A percentile compares a stretch with the other conserved stretches of the same genome.
Evolutionary conservation across 2,113 vertebrate species (phyloP).

Genomic region (Corythoichthys intestinalis): DNA sequence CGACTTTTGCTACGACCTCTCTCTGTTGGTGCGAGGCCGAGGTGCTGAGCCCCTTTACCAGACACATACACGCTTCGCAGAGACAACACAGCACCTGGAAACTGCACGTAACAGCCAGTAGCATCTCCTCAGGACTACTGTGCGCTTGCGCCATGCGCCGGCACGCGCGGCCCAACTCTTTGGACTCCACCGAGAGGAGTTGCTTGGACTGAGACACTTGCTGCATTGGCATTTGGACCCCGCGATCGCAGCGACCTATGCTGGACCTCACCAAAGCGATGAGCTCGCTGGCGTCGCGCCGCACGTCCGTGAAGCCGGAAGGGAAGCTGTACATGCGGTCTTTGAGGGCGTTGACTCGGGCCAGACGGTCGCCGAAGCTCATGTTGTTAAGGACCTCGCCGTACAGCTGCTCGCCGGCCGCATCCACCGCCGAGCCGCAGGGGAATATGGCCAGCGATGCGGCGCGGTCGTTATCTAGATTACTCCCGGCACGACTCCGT

Average conservation of each 20-base stretch:
- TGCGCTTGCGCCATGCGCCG: conserved; percentile 90
- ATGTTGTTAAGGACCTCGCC: conserved; percentile 78
- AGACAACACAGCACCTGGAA: conserved; percentile 97
- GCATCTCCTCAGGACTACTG: conserved; percentile 90
- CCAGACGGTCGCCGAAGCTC: conserved; percentile 82
- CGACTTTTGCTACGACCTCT: conserved; percentile 91
- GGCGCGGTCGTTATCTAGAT: conserved; percentile 7
- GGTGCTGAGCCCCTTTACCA: conserved; percentile 84
- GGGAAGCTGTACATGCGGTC: conserved; percentile 85
- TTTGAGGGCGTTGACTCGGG: conserved; percentile 83
- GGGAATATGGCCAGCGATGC: conserved; percentile 38
- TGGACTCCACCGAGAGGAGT: conserved; percentile 89
- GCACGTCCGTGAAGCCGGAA: conserved; percentile 84
- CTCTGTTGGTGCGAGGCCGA: conserved; percentile 82
- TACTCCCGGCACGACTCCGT: conserved; percentile 28
- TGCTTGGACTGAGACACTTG: conserved; percentile 90
- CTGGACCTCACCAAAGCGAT: conserved; percentile 88
- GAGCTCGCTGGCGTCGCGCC: conserved; percentile 89
- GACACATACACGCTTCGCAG: conserved; percentile 94
- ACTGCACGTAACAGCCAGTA: conserved; percentile 90
- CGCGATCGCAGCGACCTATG: conserved; percentile 71
- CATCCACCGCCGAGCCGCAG: conserved; percentile 47
- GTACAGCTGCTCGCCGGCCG: conserved; percentile 61
- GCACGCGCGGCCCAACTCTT: conserved; percentile 92
- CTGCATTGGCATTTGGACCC: conserved; percentile 73